Evolutionary conservation across 2,113 vertebrate species (phyloP).

Genomic region (Festucalex cinctus): DNA sequence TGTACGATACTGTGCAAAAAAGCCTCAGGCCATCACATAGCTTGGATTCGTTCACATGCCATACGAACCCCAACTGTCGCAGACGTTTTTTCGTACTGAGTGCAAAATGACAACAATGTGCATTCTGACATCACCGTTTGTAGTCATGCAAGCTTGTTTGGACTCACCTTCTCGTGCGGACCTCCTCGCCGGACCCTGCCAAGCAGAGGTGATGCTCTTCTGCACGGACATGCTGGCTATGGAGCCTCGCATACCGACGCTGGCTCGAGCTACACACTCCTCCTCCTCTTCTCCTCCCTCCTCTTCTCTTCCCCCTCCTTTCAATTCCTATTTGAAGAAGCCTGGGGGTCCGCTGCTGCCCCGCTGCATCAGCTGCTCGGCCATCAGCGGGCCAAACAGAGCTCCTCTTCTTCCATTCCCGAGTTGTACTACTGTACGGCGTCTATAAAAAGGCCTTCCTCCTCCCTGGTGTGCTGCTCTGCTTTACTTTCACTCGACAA

Average conservation of each 20-base stretch:
- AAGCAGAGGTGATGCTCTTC: constrained; percentile 58
- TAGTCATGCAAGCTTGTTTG: neutral
- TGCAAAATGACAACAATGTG: neutral
- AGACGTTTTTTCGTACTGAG: neutral
- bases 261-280: constrained; percentile 22
- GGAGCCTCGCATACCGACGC: constrained; percentile 53
- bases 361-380: constrained; percentile 53
- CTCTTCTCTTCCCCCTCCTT: constrained; percentile 17
- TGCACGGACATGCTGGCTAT: constrained; percentile 59
- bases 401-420: neutral
- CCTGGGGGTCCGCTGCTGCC: constrained; percentile 48
- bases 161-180: constrained; percentile 35
- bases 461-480: constrained; percentile 59
- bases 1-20: neutral
- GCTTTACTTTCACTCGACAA: constrained; percentile 48
- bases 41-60: neutral
- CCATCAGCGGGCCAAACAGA: constrained; percentile 23
- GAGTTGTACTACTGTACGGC: constrained; percentile 1
- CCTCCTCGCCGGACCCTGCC: constrained; percentile 39
- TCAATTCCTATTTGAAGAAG: constrained; percentile 61
- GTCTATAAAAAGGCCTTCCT: constrained; percentile 44
- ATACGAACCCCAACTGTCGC: neutral
- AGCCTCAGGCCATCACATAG: neutral
- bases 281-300: constrained; percentile 5
- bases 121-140: neutral